Evolutionary conservation across 2,888 invertebrate species (phyloP), one percentile per base, ranked within the genome.

Genomic region (Keiferia lycopersicella): DNA sequence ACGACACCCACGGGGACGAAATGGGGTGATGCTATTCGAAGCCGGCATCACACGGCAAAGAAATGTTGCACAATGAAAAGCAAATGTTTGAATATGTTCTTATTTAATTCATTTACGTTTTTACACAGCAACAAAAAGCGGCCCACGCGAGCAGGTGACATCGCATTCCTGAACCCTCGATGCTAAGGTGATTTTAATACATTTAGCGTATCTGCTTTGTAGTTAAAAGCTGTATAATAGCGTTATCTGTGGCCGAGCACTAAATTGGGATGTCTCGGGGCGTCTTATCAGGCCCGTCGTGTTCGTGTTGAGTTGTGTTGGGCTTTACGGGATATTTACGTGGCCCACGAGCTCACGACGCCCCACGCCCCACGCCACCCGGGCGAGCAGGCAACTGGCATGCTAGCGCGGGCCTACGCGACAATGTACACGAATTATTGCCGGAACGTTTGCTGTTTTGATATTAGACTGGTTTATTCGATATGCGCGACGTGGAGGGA

Each of bases 191-290:
- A 83, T 87, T 86, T 86, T 81, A 86, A 84, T 84, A 87, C 88
- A 88, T 89, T 91, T 91, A 89, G 87, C 88, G 88, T 89, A 90
- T 89, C 88, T 79, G 74, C 71, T 83, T 79, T 88, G 88, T 91
- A 91, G 91, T 91, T 91, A 91, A 91, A 91, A 91, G 91, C 91
- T 87, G 88, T 88, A 89, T 91, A 91, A 91, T 91, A 88, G 91
- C 86, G 87, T 91, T 91, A 91, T 91, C 91, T 87, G 75, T 68
- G 83, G 81, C 78, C 83, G 82, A 89, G 91, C 82, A 91, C 88
- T 91, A 91, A 91, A 91, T 91, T 91, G 90, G 91, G 90, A 91
- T 89, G 91, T 91, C 89, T 87, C 82, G 79, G 78, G 86, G 86
- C 81, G 80, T 76, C 91, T 91, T 91, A 91, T 91, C 89, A 51